A percentile compares a stretch with the other conserved stretches of the same genome.
These are phyloP conservation scores for Carpatolechia fugitivella DNA, from an alignment of 2,888 invertebrate species.

Conservation along the genomic window DNA sequence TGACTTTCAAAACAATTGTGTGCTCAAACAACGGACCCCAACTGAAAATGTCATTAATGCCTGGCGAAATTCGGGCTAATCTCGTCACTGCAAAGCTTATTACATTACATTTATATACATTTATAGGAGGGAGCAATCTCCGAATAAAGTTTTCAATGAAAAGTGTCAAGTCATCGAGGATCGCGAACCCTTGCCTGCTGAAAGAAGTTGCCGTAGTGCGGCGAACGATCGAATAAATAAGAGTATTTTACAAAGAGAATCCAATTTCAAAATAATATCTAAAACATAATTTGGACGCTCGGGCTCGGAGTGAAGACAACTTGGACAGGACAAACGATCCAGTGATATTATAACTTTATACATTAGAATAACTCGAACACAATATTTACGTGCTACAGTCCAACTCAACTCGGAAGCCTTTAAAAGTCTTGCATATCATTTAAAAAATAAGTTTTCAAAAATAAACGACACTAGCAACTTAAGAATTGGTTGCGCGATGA, in stretches of 20 bases:
- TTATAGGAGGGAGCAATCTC: conserved; percentile 68
- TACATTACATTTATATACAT: conserved; percentile 66
- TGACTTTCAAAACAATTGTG: conserved; percentile 78
- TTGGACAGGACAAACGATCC: no score
- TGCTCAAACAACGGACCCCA: conserved; percentile 60
- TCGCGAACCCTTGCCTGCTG: conserved; percentile 71
- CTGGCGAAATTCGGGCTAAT: conserved; percentile 77
- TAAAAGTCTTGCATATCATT: no score
- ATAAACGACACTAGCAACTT: conserved; percentile 27
- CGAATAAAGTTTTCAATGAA: conserved; percentile 78
- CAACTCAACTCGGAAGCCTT: no score
- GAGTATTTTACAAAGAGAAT: no score
- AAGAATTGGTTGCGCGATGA: conserved; percentile 44
- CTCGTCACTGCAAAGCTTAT: conserved; percentile 78
- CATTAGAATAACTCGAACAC: no score
- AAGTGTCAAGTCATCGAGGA: conserved; percentile 75
- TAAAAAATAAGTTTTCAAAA: no score
- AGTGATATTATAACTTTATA: no score
- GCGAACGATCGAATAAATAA: conserved; percentile 25
- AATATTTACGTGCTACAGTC: no score
- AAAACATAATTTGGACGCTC: no score
- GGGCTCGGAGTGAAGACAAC: no score
- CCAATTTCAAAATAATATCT: background rate
- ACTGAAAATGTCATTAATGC: conserved; percentile 79
- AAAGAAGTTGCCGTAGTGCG: conserved; percentile 52